These are phyloP conservation scores for Galeopsomyia nigrocyanea DNA, from an alignment of 2,888 invertebrate genomes.

Conservation along the genomic window DNA sequence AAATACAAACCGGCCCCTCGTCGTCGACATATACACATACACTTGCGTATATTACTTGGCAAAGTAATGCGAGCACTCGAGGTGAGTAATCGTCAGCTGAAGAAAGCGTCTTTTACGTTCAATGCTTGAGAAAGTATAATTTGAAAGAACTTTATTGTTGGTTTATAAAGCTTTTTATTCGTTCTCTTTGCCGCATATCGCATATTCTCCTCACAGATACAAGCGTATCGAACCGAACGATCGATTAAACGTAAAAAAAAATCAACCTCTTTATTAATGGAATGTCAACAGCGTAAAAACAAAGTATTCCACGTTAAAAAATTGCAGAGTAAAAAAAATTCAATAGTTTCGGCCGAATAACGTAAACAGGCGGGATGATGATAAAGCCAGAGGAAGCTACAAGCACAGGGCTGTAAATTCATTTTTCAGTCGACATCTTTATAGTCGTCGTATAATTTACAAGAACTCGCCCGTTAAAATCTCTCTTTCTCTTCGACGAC, in stretches of 20 bases:
- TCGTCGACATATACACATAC: background rate
- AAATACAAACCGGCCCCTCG: conserved; percentile 34
- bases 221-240: too few species aligned
- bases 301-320: background rate
- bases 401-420: conserved; percentile 28
- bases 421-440: conserved; percentile 41
- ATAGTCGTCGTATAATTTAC: conserved; percentile 41
- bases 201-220: too few species aligned
- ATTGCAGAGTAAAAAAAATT: conserved; percentile 3
- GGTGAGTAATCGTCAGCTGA: conserved; percentile 22
- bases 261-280: background rate
- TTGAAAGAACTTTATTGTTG: too few species aligned
- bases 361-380: conserved; percentile 17
- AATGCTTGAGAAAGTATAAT: too few species aligned
- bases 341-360: conserved; percentile 13
- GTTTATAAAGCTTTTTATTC: too few species aligned
- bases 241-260: too few species aligned
- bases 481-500: background rate
- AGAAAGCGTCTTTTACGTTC: conserved; percentile 8
- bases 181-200: too few species aligned
- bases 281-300: background rate
- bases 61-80: conserved; percentile 33
- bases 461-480: conserved; percentile 35
- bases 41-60: background rate
- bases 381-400: conserved; percentile 7